Conservation (phyloP, 2,113 vertebrate genomes). For the Pogonocichla stellata region DNA sequence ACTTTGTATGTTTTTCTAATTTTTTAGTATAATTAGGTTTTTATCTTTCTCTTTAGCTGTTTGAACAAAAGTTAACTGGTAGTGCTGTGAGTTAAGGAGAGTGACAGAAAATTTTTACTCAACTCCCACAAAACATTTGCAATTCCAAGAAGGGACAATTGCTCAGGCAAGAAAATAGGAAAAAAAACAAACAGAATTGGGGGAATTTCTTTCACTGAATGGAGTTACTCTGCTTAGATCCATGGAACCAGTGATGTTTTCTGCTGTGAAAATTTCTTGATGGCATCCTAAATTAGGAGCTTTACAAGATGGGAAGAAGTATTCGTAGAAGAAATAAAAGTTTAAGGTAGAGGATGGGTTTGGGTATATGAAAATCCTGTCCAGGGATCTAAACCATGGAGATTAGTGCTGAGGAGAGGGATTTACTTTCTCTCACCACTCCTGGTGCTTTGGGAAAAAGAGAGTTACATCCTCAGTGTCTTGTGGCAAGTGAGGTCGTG, state of each 20-base stretch:
- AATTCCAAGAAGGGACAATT: neutral
- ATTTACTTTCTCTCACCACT: neutral
- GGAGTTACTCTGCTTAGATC: neutral
- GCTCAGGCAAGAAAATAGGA: neutral
- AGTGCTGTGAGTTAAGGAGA: neutral
- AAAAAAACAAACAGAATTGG: accelerated
- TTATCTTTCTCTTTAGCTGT: neutral
- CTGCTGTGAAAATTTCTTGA: neutral
- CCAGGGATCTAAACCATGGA: neutral
- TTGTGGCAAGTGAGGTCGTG: neutral
- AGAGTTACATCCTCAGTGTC: neutral
- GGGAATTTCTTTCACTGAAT: neutral
- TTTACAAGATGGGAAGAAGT: neutral
- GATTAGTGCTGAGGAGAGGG: neutral
- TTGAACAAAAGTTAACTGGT: neutral
- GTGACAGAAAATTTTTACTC: neutral
- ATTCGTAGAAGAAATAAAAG: neutral
- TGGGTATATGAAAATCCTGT: neutral
- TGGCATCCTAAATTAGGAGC: neutral
- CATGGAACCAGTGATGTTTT: neutral
- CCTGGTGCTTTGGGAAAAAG: neutral
- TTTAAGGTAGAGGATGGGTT: neutral
- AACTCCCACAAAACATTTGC: neutral
- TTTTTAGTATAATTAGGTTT: slow-evolving; percentile 2
- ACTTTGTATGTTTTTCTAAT: neutral